Percentiles rank a stretch among this genome's conserved stretches.
Conservation (phyloP, 1,140 invertebrate species). For the Bombus waltoni region DNA sequence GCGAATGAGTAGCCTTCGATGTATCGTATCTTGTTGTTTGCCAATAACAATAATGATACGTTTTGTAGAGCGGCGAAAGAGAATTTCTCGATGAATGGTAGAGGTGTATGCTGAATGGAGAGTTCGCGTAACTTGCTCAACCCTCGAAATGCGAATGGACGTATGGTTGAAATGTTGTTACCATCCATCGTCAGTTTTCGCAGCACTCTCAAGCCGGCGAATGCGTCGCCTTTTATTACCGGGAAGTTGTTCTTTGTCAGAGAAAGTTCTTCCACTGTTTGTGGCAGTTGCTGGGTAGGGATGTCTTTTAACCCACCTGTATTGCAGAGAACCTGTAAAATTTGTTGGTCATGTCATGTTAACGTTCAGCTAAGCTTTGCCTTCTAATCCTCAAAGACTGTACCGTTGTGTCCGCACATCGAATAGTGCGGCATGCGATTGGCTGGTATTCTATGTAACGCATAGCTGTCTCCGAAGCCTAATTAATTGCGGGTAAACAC, state of each 20-base stretch:
- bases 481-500: not conserved
- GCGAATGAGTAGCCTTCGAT: conserved; percentile 92
- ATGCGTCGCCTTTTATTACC: conserved; percentile 90
- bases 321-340: conserved; percentile 91
- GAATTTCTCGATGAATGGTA: conserved; percentile 89
- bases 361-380: too few relatives aligned
- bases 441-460: not conserved
- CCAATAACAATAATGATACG: conserved; percentile 88
- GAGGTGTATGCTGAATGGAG: conserved; percentile 91
- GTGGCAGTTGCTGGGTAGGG: conserved; percentile 87
- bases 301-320: conserved; percentile 90
- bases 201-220: conserved; percentile 87
- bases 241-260: conserved; percentile 91
- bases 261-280: conserved; percentile 90
- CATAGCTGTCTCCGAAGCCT: not conserved
- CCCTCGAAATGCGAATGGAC: conserved; percentile 92
- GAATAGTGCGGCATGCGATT: too few relatives aligned
- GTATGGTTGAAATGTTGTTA: conserved; percentile 91
- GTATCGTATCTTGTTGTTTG: conserved; percentile 90
- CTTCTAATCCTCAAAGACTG: not conserved
- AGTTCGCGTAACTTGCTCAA: conserved; percentile 88
- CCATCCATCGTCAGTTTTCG: conserved; percentile 90
- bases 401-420: not conserved
- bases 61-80: conserved; percentile 92
- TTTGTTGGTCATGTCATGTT: not conserved